Base-by-base conservation (phyloP, 2,888 invertebrate genomes). In the Campopleginae sp. region DNA sequence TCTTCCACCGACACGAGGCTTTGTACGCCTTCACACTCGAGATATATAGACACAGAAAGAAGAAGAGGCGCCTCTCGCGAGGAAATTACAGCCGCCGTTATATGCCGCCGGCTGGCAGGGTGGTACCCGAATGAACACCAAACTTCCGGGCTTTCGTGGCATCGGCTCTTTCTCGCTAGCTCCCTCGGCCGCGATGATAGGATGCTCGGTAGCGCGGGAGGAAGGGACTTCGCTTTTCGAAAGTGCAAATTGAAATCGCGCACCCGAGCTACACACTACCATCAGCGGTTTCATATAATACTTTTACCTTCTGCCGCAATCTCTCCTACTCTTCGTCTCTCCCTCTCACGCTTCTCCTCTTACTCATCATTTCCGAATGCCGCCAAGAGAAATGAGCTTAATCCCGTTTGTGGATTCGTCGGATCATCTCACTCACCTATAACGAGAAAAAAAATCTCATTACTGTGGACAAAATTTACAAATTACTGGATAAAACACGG, bases 81-180 rank as follows among this genome's bases (percentile, higher is more conserved):
- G 86, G 84, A 88, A 86, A 88, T 88, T 87, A 87, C 84, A 83
- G 85, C 83, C 68, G 66, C 82, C 70, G 82, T 82, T 82, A 82
- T 77, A 79, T 74, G 76, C 79, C 82, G 79, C 85, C 84, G 86
- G 85, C 85, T 80, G 66, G 66, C 44, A 78, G 80, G 85, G 77
- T 70, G 77, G 72, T 86, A 38, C 86, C 68, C 80, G 82, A 86
- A 86, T 78, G 72, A 86, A 83, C 86, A 78, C 86, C 82, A 80
- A 86, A 86, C 82, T 86, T 83, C 86, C 80, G 80, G 74, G 63
- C 81, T 78, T 85, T 63, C 71, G 85, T 72, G 82, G 85, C 76
- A 82, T 85, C 68, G 48, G 66, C 63, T 74, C 82, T 75, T 71
- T 54, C 58, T 58, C 12, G 27, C 27, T 27, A 51, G 77, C 42